These are phyloP conservation scores for Hyperoodon ampullatus DNA, from an alignment of 2,113 vertebrate genomes.

Conservation along the genomic window DNA sequence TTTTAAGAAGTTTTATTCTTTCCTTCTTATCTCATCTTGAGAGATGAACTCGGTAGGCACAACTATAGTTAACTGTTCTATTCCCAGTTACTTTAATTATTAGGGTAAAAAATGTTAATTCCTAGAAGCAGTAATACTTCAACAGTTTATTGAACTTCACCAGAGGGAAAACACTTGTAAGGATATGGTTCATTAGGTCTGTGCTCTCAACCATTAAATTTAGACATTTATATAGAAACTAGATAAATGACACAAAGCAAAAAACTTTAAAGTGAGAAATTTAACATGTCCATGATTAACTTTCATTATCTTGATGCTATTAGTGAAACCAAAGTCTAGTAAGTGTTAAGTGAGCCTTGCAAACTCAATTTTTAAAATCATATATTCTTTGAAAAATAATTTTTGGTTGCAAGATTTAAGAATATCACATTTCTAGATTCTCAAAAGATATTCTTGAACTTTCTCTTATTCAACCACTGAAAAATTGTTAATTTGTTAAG, in stretches of 20 bases:
- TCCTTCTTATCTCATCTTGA: not conserved
- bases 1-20: conserved; percentile 1
- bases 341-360: not conserved
- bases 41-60: not conserved
- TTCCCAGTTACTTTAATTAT: conserved; percentile 28
- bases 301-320: conserved; percentile 36
- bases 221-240: conserved; percentile 33
- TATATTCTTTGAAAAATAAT: conserved; percentile 1
- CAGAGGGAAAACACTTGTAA: conserved; percentile 21
- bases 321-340: not conserved
- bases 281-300: not conserved
- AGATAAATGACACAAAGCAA: conserved; percentile 14
- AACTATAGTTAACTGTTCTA: not conserved
- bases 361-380: not conserved
- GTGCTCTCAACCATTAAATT: not conserved
- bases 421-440: conserved; percentile 18
- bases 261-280: not conserved
- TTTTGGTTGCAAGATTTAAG: conserved; percentile 35
- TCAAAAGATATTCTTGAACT: conserved; percentile 21
- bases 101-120: conserved; percentile 30
- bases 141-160: conserved; percentile 5
- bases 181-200: conserved; percentile 14
- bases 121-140: not conserved
- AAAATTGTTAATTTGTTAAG: conserved; percentile 32
- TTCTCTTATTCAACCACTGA: not conserved